A percentile compares a stretch with the other conserved stretches of the same genome.
phyloP scores from a whole-genome alignment of 1,140 invertebrate genomes.

The Meloidogyne hapla region DNA sequence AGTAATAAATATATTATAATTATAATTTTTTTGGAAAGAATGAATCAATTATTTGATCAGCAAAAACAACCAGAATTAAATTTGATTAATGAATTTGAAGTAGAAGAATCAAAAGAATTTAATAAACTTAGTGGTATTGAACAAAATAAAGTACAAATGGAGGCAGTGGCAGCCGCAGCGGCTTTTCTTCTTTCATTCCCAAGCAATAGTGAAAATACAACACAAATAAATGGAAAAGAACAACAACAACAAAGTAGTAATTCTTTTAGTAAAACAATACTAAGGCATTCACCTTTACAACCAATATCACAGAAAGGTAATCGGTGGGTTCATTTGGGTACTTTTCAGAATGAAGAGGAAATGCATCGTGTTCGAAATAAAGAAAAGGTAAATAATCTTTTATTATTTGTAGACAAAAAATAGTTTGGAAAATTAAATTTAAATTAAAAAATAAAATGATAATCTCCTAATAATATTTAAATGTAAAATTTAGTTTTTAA shows the following conservation, averaged over 20 bases:
- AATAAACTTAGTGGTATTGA: background rate
- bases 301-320: constrained; percentile 14
- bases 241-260: background rate
- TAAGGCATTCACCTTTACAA: background rate
- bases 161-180: constrained; percentile 25
- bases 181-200: constrained; percentile 17
- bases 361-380: constrained; percentile 25
- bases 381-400: constrained; percentile 11
- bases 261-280: background rate
- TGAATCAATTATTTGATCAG: background rate
- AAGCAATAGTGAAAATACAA: background rate
- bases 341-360: constrained; percentile 11
- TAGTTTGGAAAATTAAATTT: no score
- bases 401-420: no score
- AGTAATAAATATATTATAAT: background rate
- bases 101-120: background rate
- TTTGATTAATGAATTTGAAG: constrained; percentile 11
- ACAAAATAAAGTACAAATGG: constrained; percentile 14
- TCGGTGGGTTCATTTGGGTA: constrained; percentile 24
- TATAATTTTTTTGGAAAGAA: background rate
- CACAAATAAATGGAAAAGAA: background rate
- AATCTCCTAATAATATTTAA: no score
- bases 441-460: no score
- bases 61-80: background rate
- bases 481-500: no score